Evolutionary conservation across 2,797 vertebrate genomes (phyloP), one percentile per base, ranked within the genome.

Genomic region (Pipistrellus pygmaeus): DNA sequence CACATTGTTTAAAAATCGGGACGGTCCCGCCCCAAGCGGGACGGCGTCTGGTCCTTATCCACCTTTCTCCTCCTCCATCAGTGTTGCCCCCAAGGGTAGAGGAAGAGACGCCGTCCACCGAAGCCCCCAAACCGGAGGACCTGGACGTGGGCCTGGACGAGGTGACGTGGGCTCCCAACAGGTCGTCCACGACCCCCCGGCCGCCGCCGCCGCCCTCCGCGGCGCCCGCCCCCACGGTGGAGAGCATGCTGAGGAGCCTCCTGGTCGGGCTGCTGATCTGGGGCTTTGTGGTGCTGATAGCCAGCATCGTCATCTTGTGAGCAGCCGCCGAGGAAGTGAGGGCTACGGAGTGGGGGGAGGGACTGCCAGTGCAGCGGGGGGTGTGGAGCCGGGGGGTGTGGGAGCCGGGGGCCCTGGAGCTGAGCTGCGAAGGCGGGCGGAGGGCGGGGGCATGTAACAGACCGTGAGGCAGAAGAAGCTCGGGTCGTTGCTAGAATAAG

Each of bases 51-150:
- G 44, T 44, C 44, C 44, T 11, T 44, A 1, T 44, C 8, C 44
- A 11, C 44, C 44, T 44, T 44, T 11, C 44, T 44, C 44, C 44
- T 83, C 27, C 35, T 68, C 83, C 21, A 3, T 85, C 94, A 97
- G 97, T 97, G 81, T 64, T 96, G 93, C 96, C 97, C 23, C 5
- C 8, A 76, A 95, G 25, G 38, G 1, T 8, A 18, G 0, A 1
- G 21, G 80, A 81, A 48, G 96, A 97, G 62, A 32, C 51, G 4
- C 69, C 71, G 0, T 48, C 60, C 30, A 9, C 84, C 32, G 8
- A 14, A 48, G 3, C 30, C 32, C 2, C 21, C 38, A 78, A 6
- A 9, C 14, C 62, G 25, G 62, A 73, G 20, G 30, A 64, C 57
- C 0, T 60, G 57, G 57, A 60, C 13, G 3, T 6, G 64, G 12